phyloP scores from a whole-genome alignment of 92 coral and sea anemone genomes.

The Phenganax stokvisi region DNA sequence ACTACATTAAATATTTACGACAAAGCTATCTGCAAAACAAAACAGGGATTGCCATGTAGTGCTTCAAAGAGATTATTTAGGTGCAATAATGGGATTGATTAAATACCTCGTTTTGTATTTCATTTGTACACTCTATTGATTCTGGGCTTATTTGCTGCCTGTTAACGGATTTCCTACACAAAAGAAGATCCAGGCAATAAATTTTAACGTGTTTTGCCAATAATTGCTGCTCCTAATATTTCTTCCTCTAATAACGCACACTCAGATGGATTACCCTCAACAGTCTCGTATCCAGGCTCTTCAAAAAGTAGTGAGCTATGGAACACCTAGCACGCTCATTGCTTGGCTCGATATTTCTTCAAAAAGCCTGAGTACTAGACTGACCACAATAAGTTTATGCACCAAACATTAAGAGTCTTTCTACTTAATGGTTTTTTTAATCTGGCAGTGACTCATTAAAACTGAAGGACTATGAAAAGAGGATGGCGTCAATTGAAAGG shows the following conservation, averaged over 20 bases:
- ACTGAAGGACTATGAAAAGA: slow-evolving; percentile 50
- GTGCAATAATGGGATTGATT: slow-evolving; percentile 1
- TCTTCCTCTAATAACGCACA: too few relatives aligned
- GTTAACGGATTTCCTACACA: slow-evolving; percentile 10
- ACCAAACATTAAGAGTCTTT: neutral
- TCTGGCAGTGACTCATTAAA: neutral
- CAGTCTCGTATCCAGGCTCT: too few relatives aligned
- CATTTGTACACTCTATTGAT: neutral
- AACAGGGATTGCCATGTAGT: neutral
- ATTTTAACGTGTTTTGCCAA: slow-evolving; percentile 8
- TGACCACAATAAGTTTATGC: too few relatives aligned
- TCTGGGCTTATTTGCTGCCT: slow-evolving; percentile 11
- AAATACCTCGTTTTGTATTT: neutral
- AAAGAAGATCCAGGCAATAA: slow-evolving; percentile 1
- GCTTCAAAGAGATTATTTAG: slow-evolving; percentile 11
- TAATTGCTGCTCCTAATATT: neutral
- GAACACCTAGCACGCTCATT: too few relatives aligned
- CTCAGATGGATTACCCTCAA: too few relatives aligned
- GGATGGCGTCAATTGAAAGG: slow-evolving; percentile 65
- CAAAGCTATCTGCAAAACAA: neutral
- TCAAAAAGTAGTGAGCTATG: too few relatives aligned
- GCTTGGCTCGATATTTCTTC: too few relatives aligned
- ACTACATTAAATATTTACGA: slow-evolving; percentile 31
- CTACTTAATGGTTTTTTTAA: neutral
- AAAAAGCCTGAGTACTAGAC: too few relatives aligned